phyloP scores from a whole-genome alignment of 2,113 vertebrate species.

The Ptilonorhynchus violaceus region DNA sequence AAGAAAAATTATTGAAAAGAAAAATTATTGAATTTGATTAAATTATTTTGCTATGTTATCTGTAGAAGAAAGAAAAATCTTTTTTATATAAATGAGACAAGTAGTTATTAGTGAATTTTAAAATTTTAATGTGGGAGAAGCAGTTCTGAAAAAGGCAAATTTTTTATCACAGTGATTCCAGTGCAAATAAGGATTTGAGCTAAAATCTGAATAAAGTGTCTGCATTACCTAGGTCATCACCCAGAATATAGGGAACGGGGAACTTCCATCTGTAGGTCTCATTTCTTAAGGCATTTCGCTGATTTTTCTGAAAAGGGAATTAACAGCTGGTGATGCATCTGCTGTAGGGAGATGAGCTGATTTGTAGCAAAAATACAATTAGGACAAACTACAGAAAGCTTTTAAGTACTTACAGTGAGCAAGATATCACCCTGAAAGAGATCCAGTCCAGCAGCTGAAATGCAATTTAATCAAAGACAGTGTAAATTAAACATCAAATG shows the following conservation, averaged over 20 bases:
- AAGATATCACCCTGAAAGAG: slow-evolving; percentile 89
- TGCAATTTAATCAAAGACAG: background rate
- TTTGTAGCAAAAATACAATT: background rate
- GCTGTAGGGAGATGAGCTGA: background rate
- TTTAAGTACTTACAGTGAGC: slow-evolving; percentile 68
- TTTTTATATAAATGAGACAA: background rate
- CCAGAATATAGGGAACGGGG: slow-evolving; percentile 88
- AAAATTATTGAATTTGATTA: background rate
- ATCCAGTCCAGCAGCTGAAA: slow-evolving; percentile 75
- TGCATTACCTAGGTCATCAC: slow-evolving; percentile 83
- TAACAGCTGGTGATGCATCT: background rate
- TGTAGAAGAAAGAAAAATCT: background rate
- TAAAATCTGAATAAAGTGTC: background rate
- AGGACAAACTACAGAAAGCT: background rate
- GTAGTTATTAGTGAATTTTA: background rate
- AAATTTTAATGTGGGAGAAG: background rate
- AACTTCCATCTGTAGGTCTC: slow-evolving; percentile 80
- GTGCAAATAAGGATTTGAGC: background rate
- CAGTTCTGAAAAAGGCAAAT: background rate
- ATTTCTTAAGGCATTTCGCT: slow-evolving; percentile 77
- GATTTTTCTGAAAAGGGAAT: slow-evolving; percentile 57
- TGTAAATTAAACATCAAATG: background rate
- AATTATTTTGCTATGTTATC: background rate
- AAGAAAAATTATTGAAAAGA: background rate
- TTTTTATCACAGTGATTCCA: background rate